phyloP scores from a whole-genome alignment of 2,797 vertebrate species.

The Valencia hispanica region DNA sequence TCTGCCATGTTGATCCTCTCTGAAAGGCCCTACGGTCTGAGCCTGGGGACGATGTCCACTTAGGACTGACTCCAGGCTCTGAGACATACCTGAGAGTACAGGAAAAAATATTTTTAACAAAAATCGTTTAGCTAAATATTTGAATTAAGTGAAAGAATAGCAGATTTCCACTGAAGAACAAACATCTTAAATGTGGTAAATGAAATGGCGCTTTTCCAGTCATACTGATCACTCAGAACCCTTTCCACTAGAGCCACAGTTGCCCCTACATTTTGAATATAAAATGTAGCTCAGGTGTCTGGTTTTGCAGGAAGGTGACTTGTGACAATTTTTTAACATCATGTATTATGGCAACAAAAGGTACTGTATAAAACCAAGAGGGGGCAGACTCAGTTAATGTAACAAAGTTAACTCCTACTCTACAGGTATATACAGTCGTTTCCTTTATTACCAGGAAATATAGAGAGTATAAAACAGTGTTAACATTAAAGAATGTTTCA shows the following conservation, averaged over 20 bases:
- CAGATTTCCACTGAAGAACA: neutral
- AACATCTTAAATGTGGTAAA: no score
- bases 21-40: constrained; percentile 17
- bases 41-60: constrained; percentile 20
- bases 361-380: constrained; percentile 24
- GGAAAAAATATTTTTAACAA: neutral
- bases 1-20: constrained; percentile 54
- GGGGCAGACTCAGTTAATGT: constrained; percentile 17
- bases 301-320: neutral
- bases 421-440: neutral
- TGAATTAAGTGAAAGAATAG: neutral
- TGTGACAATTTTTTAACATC: neutral
- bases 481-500: neutral
- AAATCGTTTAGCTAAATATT: neutral
- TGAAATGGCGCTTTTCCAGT: neutral
- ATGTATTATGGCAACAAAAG: neutral
- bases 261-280: neutral
- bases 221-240: no score
- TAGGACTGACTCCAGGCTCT: constrained; percentile 82
- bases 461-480: neutral
- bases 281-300: neutral
- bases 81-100: constrained; percentile 74
- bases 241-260: neutral
- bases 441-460: neutral
- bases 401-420: neutral